Conservation (phyloP, 2,888 invertebrate genomes). For the Nebria brevicollis region DNA sequence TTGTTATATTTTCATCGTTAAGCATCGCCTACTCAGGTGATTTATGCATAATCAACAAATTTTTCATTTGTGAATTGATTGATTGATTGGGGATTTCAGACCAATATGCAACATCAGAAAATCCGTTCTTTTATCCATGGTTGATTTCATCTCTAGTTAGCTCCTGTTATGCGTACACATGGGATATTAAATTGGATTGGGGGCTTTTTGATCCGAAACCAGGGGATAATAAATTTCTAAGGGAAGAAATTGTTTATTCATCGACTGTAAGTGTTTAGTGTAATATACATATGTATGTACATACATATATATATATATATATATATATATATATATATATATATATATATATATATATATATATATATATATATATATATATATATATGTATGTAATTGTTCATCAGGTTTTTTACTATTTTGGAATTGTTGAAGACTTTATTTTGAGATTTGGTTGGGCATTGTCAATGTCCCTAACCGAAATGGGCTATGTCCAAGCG, state of each 20-base stretch:
- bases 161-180: conserved; percentile 94
- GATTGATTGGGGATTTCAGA: conserved; percentile 3
- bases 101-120: conserved; percentile 66
- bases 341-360: conserved; percentile 6
- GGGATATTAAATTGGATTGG: conserved; percentile 99
- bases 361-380: conserved; percentile 3
- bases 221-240: conserved; percentile 88
- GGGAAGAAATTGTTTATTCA: conserved; percentile 96
- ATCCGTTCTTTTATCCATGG: conserved; percentile 92
- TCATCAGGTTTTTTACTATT: conserved; percentile 88
- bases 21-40: conserved; percentile 73
- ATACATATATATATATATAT: conserved; percentile 9
- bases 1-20: conserved; percentile 85
- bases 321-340: conserved; percentile 3
- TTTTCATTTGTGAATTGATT: not conserved
- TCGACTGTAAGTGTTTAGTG: conserved; percentile 73
- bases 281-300: conserved; percentile 40
- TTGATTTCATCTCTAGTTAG: conserved; percentile 84
- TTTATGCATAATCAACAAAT: conserved; percentile 48
- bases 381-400: not conserved
- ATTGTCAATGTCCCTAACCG: conserved; percentile 83
- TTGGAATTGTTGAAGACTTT: conserved; percentile 95
- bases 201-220: conserved; percentile 92
- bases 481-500: conserved; percentile 76
- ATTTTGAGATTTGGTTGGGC: conserved; percentile 94